Evolutionary conservation across 2,888 invertebrate species (phyloP).

Genomic region (Thalpophila matura): DNA sequence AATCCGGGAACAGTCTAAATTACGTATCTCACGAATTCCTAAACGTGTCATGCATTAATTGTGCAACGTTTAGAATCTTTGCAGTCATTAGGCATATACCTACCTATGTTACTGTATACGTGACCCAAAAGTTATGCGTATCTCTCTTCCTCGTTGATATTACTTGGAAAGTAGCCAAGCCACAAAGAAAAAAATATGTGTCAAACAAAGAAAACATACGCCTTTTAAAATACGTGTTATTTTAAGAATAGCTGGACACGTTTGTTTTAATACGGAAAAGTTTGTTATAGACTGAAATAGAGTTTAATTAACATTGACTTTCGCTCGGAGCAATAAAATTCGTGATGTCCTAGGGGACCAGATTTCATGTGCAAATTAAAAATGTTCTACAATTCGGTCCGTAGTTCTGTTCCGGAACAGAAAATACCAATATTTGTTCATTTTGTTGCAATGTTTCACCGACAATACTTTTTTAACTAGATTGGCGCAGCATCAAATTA

Average conservation of each 20-base stretch:
- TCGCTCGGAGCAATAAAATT: slow-evolving; percentile 12
- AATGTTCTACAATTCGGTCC: slow-evolving; percentile 5
- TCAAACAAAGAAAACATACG: slow-evolving; percentile 40
- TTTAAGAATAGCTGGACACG: slow-evolving; percentile 5
- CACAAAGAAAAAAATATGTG: slow-evolving; percentile 36
- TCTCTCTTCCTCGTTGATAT: slow-evolving; percentile 57
- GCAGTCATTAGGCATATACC: neutral
- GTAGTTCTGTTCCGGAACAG: slow-evolving; percentile 19
- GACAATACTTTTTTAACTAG: neutral
- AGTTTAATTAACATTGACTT: slow-evolving; percentile 28
- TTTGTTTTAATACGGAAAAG: neutral
- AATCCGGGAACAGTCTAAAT: neutral
- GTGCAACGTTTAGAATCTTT: neutral
- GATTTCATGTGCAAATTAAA: slow-evolving; percentile 18
- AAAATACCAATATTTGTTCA: slow-evolving; percentile 8
- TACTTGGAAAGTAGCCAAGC: slow-evolving; percentile 55
- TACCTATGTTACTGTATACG: slow-evolving; percentile 16
- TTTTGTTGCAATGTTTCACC: slow-evolving; percentile 5
- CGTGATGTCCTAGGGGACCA: neutral
- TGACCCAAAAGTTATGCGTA: slow-evolving; percentile 49
- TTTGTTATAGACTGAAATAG: neutral
- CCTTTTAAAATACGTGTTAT: slow-evolving; percentile 32
- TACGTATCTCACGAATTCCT: neutral
- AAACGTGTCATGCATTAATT: neutral
- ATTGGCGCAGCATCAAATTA: neutral